Evolutionary conservation across 2,113 vertebrate species (phyloP), one percentile per base, ranked within the genome.

Genomic region (Dunckerocampus dactyliophorus): DNA sequence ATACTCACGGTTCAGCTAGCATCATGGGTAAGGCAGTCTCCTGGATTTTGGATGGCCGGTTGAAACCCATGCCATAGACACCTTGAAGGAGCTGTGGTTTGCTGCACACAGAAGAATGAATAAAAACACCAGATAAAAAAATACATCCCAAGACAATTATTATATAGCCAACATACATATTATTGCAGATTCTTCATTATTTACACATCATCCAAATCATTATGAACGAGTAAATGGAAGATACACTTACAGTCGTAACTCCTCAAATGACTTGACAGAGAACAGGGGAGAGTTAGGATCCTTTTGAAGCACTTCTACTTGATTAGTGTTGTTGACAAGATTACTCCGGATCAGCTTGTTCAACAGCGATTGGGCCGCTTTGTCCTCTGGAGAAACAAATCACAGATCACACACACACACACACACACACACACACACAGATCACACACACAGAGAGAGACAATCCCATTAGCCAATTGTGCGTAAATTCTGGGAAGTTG

Each of bases 11-110:
- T 73, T 97, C 95, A 39, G 96, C 96, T n/a, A 99, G 91, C 96
- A 99, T 98, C 96, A 99, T 96, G 8, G 96, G 96, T 82, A 99
- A 88, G 0, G 96, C 95, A 0, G 93, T 99, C 82, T 99, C 95
- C 20, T 99, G 96, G 74, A 99, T 98, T 87, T 97, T 98, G 0
- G 96, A 99, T 0, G 96, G 96, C 47, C 96, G 88, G 85, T 99
- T 99, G 81, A 99, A 99, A 42, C 95, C 96, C 96, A 98, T 92
- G 58, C 92, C 91, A 17, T 99, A 98, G 8, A 99, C 96, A 14
- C 96, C 96, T 75, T 98, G 89, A 51, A 99, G 87, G 31, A 98
- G 90, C 79, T 93, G 94, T 20, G 94, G 92, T 81, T 98, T 98
- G 72, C 96, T 99, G 68, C 49, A 74, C 16, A 59, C 20, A 66